Evolutionary conservation across 2,888 invertebrate species (phyloP), one percentile per base, ranked within the genome.

Genomic region (Esperia sulphurella): DNA sequence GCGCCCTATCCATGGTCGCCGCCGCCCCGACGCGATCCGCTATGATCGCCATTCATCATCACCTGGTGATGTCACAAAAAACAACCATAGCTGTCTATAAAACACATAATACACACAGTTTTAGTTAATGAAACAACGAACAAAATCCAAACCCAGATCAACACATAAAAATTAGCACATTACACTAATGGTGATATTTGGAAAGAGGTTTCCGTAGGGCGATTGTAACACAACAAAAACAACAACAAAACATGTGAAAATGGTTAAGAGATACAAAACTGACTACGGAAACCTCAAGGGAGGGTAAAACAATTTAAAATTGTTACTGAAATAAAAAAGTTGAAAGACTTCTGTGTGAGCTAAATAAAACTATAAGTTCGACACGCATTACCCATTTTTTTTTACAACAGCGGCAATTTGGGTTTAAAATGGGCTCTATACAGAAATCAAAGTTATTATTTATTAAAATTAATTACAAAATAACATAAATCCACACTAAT

Each of bases 91-190:
- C 84, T 81, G 67, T 74, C 82, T 86, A 85, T 82, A 73, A 72
- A 83, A 86, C 87, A 88, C 85, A 88, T 79, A 87, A 73, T 83
- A 88, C 88, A 89, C 85, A 89, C 85, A 88, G 76, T 81, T 86
- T 86, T 82, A 86, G 87, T 87, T 79, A 82, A 87, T 83, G 81
- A 83, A 82, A 79, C 87, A 89, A 88, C 84, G 85, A 88, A 87
- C 85, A 88, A 86, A 87, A 86, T 79, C 75, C 83, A 88, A 87
- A 87, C 83, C 84, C 85, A 88, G 82, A 78, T 85, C 82, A 86
- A 84, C 83, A 83, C 83, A 82, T 80, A 70, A 68, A 68, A 71
- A 84, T 87, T 88, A 89, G 88, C 88, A 88, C 88, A 88, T 77
- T 83, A 87, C 84, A 87, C 87, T 89, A 88, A 85, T 74, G 75